A percentile compares a stretch with the other conserved stretches of the same genome.
These are phyloP conservation scores for Brachionus plicatilis DNA, from an alignment of 1,140 invertebrate species.

Conservation along the genomic window DNA sequence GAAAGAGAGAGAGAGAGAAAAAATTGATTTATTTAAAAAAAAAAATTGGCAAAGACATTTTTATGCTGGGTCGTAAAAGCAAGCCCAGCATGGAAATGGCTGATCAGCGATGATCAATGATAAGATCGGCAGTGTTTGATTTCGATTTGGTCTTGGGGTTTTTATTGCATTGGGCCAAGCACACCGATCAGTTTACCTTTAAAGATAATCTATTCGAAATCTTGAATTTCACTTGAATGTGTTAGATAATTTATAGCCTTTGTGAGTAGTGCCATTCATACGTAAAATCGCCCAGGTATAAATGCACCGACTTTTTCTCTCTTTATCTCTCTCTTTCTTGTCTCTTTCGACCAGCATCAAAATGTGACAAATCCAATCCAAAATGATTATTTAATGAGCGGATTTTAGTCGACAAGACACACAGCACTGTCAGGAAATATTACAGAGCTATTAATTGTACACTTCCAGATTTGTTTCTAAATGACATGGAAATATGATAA, in stretches of 20 bases:
- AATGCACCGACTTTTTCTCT: background rate
- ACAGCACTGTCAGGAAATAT: background rate
- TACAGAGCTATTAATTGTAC: constrained; percentile 11
- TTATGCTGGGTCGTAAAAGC: background rate
- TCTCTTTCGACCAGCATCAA: background rate
- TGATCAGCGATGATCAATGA: background rate
- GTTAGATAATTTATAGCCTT: constrained; percentile 20
- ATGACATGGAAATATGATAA: constrained; percentile 30
- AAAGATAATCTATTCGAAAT: constrained; percentile 36
- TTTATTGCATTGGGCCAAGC: background rate
- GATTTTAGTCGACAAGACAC: background rate
- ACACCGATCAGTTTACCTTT: constrained; percentile 28
- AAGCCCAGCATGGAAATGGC: constrained; percentile 7
- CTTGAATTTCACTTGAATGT: constrained; percentile 25
- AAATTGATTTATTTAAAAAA: constrained; percentile 2
- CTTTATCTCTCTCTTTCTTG: background rate
- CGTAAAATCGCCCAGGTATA: background rate
- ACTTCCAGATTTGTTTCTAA: background rate
- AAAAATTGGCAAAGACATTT: background rate
- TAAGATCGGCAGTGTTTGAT: background rate
- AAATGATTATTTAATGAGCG: background rate
- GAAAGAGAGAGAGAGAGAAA: background rate
- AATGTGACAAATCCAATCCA: background rate
- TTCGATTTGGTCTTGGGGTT: constrained; percentile 28
- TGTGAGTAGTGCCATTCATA: background rate